Evolutionary conservation across 2,888 invertebrate species (phyloP).

Genomic region (Diaphora mendica): DNA sequence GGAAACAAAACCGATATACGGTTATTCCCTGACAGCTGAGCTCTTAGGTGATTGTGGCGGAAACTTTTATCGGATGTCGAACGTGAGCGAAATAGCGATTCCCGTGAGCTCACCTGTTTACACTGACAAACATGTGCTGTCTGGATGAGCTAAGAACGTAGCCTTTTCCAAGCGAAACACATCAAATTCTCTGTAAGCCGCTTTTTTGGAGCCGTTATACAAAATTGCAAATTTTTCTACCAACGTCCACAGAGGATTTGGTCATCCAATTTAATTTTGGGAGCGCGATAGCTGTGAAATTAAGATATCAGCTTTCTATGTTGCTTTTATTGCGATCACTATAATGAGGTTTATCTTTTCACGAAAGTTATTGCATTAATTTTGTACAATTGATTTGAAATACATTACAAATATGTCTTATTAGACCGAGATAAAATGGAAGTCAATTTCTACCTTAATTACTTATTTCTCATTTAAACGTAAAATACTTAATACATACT

Average conservation of each 20-base stretch:
- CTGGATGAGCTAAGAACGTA: slow-evolving; percentile 55
- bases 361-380: not conserved
- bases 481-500: not conserved
- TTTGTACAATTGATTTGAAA: not conserved
- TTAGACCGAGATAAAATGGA: not conserved
- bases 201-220: slow-evolving; percentile 3
- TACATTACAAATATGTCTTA: not conserved
- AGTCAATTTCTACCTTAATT: not conserved
- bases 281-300: slow-evolving; percentile 5
- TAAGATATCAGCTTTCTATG: slow-evolving; percentile 2
- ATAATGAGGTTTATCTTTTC: slow-evolving; percentile 11
- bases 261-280: slow-evolving; percentile 7
- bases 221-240: slow-evolving; percentile 6
- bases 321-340: slow-evolving; percentile 10
- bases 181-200: not conserved
- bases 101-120: slow-evolving; percentile 80
- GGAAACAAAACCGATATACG: slow-evolving; percentile 85
- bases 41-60: slow-evolving; percentile 87
- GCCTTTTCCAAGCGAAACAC: slow-evolving; percentile 2
- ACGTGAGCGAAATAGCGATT: slow-evolving; percentile 85
- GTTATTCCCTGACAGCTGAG: slow-evolving; percentile 86
- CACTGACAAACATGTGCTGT: slow-evolving; percentile 54
- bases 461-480: not conserved
- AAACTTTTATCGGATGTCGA: slow-evolving; percentile 87
- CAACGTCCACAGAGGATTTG: not conserved